Percentiles rank a stretch among this genome's conserved stretches.
These are phyloP conservation scores for Nasonia longicornis DNA, from an alignment of 1,140 invertebrate genomes.

Conservation along the genomic window DNA sequence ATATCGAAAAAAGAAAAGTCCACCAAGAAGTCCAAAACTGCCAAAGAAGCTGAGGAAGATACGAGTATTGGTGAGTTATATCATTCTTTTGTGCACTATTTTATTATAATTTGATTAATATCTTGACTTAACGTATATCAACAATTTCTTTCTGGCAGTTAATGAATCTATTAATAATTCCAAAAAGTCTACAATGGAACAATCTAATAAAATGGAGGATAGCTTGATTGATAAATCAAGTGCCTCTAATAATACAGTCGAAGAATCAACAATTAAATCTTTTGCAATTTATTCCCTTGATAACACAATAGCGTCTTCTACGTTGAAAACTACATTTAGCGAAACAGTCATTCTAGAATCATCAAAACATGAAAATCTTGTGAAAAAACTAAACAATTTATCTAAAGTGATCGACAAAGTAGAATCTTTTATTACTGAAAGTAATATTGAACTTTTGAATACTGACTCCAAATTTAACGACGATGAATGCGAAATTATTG, in stretches of 20 bases:
- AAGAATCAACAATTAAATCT: slow-evolving; percentile 49
- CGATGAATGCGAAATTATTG: slow-evolving; percentile 33
- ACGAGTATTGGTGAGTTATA: slow-evolving; percentile 38
- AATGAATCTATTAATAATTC: slow-evolving; percentile 14
- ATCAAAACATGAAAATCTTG: not conserved
- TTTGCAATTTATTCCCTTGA: slow-evolving; percentile 46
- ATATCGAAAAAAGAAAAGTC: slow-evolving; percentile 15
- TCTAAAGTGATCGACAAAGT: not conserved
- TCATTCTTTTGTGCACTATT: not conserved
- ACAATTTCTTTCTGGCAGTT: slow-evolving; percentile 46
- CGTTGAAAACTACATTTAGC: slow-evolving; percentile 19
- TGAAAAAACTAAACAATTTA: not conserved
- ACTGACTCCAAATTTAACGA: slow-evolving; percentile 1
- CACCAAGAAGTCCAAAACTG: slow-evolving; percentile 7
- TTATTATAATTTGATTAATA: not conserved
- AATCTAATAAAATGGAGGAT: slow-evolving; percentile 42
- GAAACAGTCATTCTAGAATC: slow-evolving; percentile 17
- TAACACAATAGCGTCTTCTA: slow-evolving; percentile 10
- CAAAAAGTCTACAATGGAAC: slow-evolving; percentile 27
- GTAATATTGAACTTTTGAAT: not conserved
- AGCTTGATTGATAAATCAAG: slow-evolving; percentile 36
- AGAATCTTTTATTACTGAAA: not conserved
- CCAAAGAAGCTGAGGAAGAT: slow-evolving; percentile 30
- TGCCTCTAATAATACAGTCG: slow-evolving; percentile 28
- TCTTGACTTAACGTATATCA: not conserved